Percentiles rank a stretch among this genome's conserved stretches.
Evolutionary conservation across 2,888 invertebrate genomes (phyloP).

Genomic region (Troilus luridus): DNA sequence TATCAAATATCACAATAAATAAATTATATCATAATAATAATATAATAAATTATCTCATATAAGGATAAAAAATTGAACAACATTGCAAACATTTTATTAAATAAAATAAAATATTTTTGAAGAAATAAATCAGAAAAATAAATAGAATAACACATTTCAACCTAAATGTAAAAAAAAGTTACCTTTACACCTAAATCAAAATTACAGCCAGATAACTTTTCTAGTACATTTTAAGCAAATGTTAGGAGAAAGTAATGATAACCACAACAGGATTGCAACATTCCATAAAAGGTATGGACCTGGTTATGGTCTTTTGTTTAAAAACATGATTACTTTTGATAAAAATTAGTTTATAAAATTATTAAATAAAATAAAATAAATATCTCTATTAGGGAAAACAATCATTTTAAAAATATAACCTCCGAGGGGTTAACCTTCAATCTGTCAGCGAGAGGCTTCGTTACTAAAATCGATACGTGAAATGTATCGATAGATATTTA

Average conservation of each 20-base stretch:
- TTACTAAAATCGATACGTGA: neutral
- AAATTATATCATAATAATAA: too few species aligned
- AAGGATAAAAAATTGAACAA: neutral
- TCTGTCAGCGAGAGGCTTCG: neutral
- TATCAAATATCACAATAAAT: neutral
- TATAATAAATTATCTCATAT: too few species aligned
- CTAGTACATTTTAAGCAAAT: neutral
- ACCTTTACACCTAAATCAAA: neutral
- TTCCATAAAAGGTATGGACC: neutral
- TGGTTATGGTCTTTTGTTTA: neutral
- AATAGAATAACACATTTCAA: neutral
- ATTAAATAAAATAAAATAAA: neutral
- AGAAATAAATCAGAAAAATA: neutral
- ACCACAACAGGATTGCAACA: slow-evolving; percentile 5
- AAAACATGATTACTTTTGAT: neutral
- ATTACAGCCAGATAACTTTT: neutral
- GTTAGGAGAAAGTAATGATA: neutral
- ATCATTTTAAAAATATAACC: neutral
- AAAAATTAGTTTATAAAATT: neutral
- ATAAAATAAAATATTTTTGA: neutral
- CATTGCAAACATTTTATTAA: neutral
- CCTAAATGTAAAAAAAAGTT: neutral
- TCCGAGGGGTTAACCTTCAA: neutral
- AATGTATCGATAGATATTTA: neutral
- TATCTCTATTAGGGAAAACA: neutral